A percentile compares a stretch with the other conserved stretches of the same genome.
Evolutionary conservation across 1,140 invertebrate species (phyloP).

Genomic region (Drosophila obscura): DNA sequence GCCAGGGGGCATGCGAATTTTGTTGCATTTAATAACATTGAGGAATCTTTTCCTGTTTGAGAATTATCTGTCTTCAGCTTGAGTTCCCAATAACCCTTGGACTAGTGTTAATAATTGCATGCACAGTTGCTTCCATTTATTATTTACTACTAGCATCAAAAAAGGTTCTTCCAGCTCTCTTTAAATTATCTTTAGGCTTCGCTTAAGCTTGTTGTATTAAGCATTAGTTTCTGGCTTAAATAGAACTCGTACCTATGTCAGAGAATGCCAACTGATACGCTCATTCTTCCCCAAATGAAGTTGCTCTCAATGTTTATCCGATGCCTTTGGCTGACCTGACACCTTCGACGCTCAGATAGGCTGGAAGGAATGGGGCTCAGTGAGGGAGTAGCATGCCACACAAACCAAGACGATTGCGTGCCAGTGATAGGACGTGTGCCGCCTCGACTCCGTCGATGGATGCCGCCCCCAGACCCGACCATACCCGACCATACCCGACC

Average conservation of each 20-base stretch:
- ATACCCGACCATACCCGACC: neutral
- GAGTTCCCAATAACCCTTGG: too few species aligned
- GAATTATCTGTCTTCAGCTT: too few species aligned
- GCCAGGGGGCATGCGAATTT: too few species aligned
- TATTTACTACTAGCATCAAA: too few species aligned
- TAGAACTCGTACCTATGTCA: conserved; percentile 12
- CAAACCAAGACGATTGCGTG: conserved; percentile 66
- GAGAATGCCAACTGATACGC: conserved; percentile 11
- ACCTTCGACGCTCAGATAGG: conserved; percentile 15
- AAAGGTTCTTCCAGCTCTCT: too few species aligned
- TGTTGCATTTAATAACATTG: too few species aligned
- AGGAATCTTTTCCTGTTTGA: too few species aligned
- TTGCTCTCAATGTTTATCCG: conserved; percentile 30
- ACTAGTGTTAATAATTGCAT: too few species aligned
- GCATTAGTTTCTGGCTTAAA: neutral
- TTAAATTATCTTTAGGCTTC: too few species aligned
- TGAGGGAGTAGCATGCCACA: conserved; percentile 36
- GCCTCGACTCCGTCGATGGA: conserved; percentile 31
- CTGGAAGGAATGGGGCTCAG: conserved; percentile 1
- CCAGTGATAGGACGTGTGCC: conserved; percentile 76
- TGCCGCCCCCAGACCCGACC: conserved; percentile 17
- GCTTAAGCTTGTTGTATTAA: too few species aligned
- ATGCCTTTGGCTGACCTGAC: conserved; percentile 23
- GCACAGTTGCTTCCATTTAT: too few species aligned
- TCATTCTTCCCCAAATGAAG: conserved; percentile 37